Conservation (phyloP, 1,140 invertebrate genomes). For the Drosophila parabipectinata region DNA sequence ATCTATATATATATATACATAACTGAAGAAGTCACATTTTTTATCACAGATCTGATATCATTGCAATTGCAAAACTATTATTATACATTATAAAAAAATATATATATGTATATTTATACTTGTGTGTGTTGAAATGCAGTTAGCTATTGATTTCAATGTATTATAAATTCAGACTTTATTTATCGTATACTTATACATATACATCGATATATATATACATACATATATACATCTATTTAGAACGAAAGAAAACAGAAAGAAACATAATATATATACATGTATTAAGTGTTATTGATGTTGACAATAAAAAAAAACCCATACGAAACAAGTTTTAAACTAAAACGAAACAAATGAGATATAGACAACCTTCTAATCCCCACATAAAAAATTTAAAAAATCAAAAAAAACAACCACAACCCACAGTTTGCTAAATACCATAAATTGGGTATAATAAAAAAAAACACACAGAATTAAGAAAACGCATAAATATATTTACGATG, state of each 20-base stretch:
- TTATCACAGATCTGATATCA: slow-evolving; percentile 20
- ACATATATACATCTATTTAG: slow-evolving; percentile 43
- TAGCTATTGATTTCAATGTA: slow-evolving; percentile 37
- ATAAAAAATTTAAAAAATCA: background rate
- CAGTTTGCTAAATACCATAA: slow-evolving; percentile 28
- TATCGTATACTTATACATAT: slow-evolving; percentile 63
- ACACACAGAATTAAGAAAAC: background rate
- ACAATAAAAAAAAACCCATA: slow-evolving; percentile 67
- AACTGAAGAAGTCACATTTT: slow-evolving; percentile 31
- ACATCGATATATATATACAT: slow-evolving; percentile 54
- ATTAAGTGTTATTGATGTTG: slow-evolving; percentile 76
- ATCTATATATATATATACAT: slow-evolving; percentile 42
- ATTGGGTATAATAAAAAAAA: slow-evolving; percentile 19
- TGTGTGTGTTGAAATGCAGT: slow-evolving; percentile 54
- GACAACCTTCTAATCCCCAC: slow-evolving; percentile 14
- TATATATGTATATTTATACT: slow-evolving; percentile 38
- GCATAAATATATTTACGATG: slow-evolving; percentile 15
- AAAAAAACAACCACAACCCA: slow-evolving; percentile 25
- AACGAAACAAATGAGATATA: slow-evolving; percentile 32
- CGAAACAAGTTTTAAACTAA: slow-evolving; percentile 56
- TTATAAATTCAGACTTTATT: slow-evolving; percentile 57
- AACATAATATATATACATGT: slow-evolving; percentile 47
- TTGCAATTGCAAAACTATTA: slow-evolving; percentile 30
- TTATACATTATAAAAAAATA: slow-evolving; percentile 20
- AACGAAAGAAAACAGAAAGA: slow-evolving; percentile 16